Conservation (phyloP, 1,140 invertebrate species). For the Megathymus violae region DNA sequence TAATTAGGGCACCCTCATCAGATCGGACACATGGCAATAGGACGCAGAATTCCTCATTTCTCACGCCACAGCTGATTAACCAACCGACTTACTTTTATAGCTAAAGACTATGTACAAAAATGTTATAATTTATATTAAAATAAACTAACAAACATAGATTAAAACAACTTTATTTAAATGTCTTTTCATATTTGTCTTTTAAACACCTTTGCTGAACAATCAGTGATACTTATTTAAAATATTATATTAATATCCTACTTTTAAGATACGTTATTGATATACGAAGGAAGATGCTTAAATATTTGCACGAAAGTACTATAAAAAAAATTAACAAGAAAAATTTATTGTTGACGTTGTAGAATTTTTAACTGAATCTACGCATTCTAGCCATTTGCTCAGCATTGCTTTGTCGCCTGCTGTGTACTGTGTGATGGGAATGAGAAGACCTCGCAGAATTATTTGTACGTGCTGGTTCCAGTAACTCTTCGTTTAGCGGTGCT, state of each 20-base stretch:
- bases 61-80: constrained; percentile 52
- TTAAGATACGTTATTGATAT: too few species aligned
- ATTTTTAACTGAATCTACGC: constrained; percentile 57
- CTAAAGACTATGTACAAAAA: neutral
- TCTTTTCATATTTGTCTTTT: constrained; percentile 3
- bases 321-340: too few species aligned
- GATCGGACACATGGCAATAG: constrained; percentile 37
- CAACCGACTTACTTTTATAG: constrained; percentile 23
- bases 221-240: too few species aligned
- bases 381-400: constrained; percentile 66
- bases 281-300: too few species aligned
- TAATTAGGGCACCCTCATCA: constrained; percentile 53
- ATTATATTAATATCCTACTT: too few species aligned
- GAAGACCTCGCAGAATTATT: constrained; percentile 64
- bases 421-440: constrained; percentile 65
- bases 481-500: constrained; percentile 48
- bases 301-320: too few species aligned
- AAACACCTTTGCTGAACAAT: neutral
- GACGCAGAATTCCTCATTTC: constrained; percentile 48
- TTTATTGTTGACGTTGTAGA: constrained; percentile 5
- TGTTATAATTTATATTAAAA: neutral
- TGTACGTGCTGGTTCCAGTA: constrained; percentile 53
- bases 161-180: neutral
- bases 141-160: neutral
- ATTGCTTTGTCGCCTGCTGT: constrained; percentile 71